A percentile compares a stretch with the other conserved stretches of the same genome.
Evolutionary conservation across 2,888 invertebrate species (phyloP).

Genomic region (Mythimna impura): DNA sequence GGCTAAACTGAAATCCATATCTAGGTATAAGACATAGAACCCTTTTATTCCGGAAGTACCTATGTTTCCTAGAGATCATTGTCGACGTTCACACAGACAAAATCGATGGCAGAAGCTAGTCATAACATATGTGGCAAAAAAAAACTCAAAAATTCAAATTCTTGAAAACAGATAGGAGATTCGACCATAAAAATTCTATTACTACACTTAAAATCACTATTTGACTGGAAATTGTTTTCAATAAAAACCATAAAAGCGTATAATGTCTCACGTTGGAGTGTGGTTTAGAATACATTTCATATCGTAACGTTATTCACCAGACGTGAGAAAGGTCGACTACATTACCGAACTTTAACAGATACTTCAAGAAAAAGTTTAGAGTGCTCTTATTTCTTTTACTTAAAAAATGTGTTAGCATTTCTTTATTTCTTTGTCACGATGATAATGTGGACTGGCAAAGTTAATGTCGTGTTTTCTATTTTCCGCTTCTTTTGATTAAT

Average conservation of each 20-base stretch:
- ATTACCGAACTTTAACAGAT: constrained; percentile 6
- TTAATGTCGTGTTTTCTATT: neutral
- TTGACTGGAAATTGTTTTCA: constrained; percentile 51
- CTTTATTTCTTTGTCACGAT: constrained; percentile 11
- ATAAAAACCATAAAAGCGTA: constrained; percentile 39
- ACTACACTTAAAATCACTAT: constrained; percentile 48
- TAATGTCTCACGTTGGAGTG: constrained; percentile 33
- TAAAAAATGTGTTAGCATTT: constrained; percentile 12
- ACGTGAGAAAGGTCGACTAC: constrained; percentile 35
- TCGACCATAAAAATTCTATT: constrained; percentile 53
- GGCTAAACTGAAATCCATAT: too few species aligned
- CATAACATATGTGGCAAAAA: neutral
- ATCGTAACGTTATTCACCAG: constrained; percentile 26
- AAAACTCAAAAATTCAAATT: constrained; percentile 5
- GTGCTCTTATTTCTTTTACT: constrained; percentile 25
- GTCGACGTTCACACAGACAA: too few species aligned
- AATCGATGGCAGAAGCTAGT: neutral
- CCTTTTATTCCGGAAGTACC: too few species aligned
- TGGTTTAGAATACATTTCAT: constrained; percentile 49
- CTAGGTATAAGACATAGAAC: too few species aligned
- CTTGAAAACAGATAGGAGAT: constrained; percentile 12
- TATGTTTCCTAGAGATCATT: too few species aligned
- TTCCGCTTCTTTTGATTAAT: too few species aligned
- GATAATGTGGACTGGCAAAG: neutral
- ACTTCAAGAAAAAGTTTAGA: constrained; percentile 23